phyloP scores from a whole-genome alignment of 2,113 vertebrate genomes.

The Sebastes schlegelii region DNA sequence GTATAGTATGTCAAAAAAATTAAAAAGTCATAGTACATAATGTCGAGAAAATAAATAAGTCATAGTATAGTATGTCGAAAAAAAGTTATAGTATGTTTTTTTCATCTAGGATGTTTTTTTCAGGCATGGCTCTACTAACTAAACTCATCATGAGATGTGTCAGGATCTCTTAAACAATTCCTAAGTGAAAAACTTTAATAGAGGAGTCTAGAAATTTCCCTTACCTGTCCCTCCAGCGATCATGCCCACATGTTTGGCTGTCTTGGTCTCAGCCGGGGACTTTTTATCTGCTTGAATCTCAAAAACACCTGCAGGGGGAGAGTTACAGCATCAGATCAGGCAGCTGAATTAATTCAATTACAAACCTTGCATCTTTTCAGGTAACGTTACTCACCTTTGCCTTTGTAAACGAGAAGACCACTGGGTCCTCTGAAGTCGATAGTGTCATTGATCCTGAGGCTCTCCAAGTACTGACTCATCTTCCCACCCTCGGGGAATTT shows the following conservation, averaged over 20 bases:
- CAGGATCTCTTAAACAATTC: background rate
- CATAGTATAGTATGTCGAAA: too few species aligned
- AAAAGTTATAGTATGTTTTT: too few species aligned
- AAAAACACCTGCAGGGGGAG: slow-evolving; percentile 76
- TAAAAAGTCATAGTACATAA: too few species aligned
- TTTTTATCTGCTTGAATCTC: slow-evolving; percentile 84
- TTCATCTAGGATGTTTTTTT: too few species aligned
- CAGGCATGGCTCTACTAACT: too few species aligned
- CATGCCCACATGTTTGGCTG: slow-evolving; percentile 82
- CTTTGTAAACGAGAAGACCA: slow-evolving; percentile 93
- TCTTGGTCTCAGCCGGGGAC: slow-evolving; percentile 74
- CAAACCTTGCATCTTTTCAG: background rate
- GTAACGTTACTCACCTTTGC: slow-evolving; percentile 85
- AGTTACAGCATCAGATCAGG: background rate
- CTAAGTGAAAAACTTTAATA: background rate
- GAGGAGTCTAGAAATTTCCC: background rate
- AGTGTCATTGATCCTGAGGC: slow-evolving; percentile 88
- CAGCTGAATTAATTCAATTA: background rate
- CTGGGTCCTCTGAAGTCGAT: slow-evolving; percentile 97
- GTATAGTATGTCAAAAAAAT: too few species aligned
- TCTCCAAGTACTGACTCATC: slow-evolving; percentile 97
- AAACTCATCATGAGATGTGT: background rate
- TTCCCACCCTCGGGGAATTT: slow-evolving; percentile 97
- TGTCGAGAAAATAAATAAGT: too few species aligned
- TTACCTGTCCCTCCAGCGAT: slow-evolving; percentile 94